Evolutionary conservation across 2,113 vertebrate species (phyloP), one percentile per base, ranked within the genome.

Genomic region (Oncorhynchus gorbuscha): DNA sequence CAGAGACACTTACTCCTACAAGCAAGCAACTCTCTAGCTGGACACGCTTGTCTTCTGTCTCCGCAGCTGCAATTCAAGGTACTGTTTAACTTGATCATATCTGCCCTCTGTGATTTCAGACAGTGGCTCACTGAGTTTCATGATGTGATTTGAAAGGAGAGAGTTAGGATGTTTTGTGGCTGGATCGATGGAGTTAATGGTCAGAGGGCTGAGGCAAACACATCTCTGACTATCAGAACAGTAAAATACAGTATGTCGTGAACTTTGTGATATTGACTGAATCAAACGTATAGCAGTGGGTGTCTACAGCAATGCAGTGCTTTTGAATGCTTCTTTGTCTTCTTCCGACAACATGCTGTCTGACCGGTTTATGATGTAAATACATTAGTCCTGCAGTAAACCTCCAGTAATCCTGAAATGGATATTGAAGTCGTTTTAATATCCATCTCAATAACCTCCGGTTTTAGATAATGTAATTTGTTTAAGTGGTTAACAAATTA

Each of bases 1-100:
- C 16, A 65, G 45, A 9, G 4, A 59, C n/a, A 64, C 68, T 7
- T 67, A 48, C 9, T n/a, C 74, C 30, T 49, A 24, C 20, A 30
- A 45, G 69, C 65, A 58, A 55, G 32, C 73, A 64, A 32, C 81
- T 2, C 35, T 62, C 84, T 55, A 5, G 51, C 51, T 55, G 83
- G 82, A 78, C 12, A 49, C 32, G 12, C 45, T 22, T 77, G 58
- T 65, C 2, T 51, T 35, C 30, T 69, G 6, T 30, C 32, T 32
- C 32, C 32, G 3, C 24, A 39, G 28, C 28, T 45, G 24, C 14
- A 39, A 69, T n/a, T 39, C 58, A 6, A 59, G 59, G 55, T 35
- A 73, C 16, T 62, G n/a, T 61, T 14, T 39, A 26, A 81, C 64
- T 64, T 35, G 3, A 67, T 76, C 4, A 22, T 55, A 1, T 69